These are phyloP conservation scores for Eudyptes chrysolophus DNA, from an alignment of 2,113 vertebrate species.

Conservation along the genomic window DNA sequence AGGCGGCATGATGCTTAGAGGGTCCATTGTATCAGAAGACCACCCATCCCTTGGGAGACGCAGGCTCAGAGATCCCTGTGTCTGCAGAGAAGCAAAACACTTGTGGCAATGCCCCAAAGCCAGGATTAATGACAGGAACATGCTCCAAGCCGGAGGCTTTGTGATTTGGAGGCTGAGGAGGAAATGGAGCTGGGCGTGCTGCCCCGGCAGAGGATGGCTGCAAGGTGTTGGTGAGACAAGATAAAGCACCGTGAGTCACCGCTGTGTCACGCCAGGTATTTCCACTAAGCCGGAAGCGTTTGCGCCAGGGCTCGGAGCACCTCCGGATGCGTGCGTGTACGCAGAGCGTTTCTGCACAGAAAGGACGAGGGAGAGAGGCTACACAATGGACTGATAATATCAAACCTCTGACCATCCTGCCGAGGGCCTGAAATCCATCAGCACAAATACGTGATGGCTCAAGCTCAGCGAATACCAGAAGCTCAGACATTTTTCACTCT, in stretches of 20 bases:
- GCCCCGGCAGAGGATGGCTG: background rate
- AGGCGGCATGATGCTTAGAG: background rate
- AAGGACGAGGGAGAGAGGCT: background rate
- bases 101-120: background rate
- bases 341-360: background rate
- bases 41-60: background rate
- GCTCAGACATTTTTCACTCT: background rate
- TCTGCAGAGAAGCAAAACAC: background rate
- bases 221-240: background rate
- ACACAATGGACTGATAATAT: rapidly evolving
- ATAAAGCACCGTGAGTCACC: background rate
- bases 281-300: background rate
- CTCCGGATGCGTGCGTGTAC: rapidly evolving
- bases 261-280: rapidly evolving
- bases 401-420: background rate
- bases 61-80: background rate
- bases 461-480: background rate
- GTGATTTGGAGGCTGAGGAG: background rate
- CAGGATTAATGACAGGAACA: background rate
- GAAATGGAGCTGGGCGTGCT: background rate
- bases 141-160: background rate
- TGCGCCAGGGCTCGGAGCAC: background rate
- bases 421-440: rapidly evolving
- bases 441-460: rapidly evolving
- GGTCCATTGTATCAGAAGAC: background rate